Evolutionary conservation across 2,888 invertebrate species (phyloP), one percentile per base, ranked within the genome.

Genomic region (Pseudococcus jackbeardsleyi): DNA sequence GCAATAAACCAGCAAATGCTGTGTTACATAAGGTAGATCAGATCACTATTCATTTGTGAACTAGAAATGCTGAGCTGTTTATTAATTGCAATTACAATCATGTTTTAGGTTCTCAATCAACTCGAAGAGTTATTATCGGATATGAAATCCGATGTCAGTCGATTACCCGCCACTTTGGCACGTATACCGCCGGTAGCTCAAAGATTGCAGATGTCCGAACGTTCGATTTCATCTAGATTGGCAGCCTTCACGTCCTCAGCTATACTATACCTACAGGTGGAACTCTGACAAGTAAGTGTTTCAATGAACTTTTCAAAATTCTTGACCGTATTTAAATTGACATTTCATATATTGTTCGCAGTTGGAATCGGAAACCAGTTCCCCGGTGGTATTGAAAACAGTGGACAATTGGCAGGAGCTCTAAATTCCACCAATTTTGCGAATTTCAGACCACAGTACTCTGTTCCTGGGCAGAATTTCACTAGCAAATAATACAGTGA

Each of bases 61-160:
- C 26, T 33, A 33, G 26, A 33, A 33, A 33, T 3, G 1, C 26
- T 3, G 1, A 33, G 3, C 26, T 33, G 26, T 33, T 33, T 3
- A 9, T 42, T 42, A 42, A 42, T 42, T 42, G 68, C 54, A 33
- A 79, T 82, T 88, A n/a, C 1, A 59, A 90, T 33, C 42, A 17
- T 82, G 11, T 82, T 46, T 15, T 91, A 95, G 96, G 97, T 99
- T 91, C 93, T 99, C 91, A 99, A 98, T 92, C 99, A 99, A 92
- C 93, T 99, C 91, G 99, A 99, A 92, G 99, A 99, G 92, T 92
- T 99, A 90, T 92, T 99, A 90, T 98, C 98, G 33, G 99, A 99
- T 92, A 99, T 99, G 99, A 99, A 99, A 93, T 98, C 98, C 88
- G 99, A 99, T 92, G 99, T 99, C 89, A 98, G 98, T 50, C 95